These are phyloP conservation scores for Achlya flavicornis DNA, from an alignment of 2,888 invertebrate species.

Conservation along the genomic window DNA sequence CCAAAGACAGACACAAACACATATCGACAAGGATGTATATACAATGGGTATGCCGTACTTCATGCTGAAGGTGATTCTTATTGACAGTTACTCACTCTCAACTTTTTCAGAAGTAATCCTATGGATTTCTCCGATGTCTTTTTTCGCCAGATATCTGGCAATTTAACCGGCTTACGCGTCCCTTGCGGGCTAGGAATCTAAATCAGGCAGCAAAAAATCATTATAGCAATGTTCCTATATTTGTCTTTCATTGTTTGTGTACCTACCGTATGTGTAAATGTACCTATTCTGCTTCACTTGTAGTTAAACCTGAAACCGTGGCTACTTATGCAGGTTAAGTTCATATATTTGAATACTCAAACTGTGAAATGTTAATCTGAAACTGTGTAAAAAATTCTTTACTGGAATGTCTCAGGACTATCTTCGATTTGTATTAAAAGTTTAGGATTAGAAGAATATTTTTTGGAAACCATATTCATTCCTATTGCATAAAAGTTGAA, in stretches of 20 bases:
- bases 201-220: constrained; percentile 48
- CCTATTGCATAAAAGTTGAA: no score
- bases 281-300: not conserved
- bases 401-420: no score
- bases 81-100: constrained; percentile 69
- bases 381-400: no score
- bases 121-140: constrained; percentile 73
- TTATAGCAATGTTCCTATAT: constrained; percentile 18
- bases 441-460: no score
- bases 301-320: no score
- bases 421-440: no score
- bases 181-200: constrained; percentile 66
- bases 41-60: constrained; percentile 53
- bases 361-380: no score
- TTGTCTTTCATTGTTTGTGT: constrained; percentile 12
- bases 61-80: constrained; percentile 33
- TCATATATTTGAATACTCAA: no score
- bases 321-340: not conserved
- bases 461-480: no score
- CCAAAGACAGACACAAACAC: constrained; percentile 53
- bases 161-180: constrained; percentile 62
- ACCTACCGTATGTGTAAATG: not conserved
- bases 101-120: constrained; percentile 71
- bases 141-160: constrained; percentile 76
- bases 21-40: constrained; percentile 47